phyloP scores from a whole-genome alignment of 1,140 invertebrate genomes.

The Sitophilus oryzae region DNA sequence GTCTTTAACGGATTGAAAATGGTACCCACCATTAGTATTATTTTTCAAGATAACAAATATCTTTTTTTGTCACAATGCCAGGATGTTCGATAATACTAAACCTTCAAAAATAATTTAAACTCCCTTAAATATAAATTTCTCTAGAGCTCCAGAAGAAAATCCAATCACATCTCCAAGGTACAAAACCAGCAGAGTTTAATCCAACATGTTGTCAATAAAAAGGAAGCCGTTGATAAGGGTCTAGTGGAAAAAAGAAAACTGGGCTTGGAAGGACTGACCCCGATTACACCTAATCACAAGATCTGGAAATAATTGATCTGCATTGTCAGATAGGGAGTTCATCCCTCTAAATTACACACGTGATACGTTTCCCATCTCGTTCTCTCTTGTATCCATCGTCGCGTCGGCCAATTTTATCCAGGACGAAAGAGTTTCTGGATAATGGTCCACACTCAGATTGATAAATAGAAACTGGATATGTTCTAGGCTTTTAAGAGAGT shows the following conservation, averaged over 20 bases:
- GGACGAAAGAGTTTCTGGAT: not conserved
- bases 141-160: too few species aligned
- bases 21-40: too few species aligned
- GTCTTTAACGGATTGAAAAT: too few species aligned
- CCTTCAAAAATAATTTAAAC: too few species aligned
- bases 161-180: not conserved
- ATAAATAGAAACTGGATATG: not conserved
- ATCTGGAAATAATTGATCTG: not conserved
- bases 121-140: too few species aligned
- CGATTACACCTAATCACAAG: not conserved
- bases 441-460: not conserved
- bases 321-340: not conserved
- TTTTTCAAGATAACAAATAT: too few species aligned
- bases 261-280: not conserved
- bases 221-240: not conserved
- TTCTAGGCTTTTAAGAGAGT: not conserved
- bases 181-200: not conserved
- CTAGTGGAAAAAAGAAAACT: not conserved
- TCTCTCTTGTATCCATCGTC: not conserved
- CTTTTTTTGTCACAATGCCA: too few species aligned
- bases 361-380: not conserved
- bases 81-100: too few species aligned
- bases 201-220: not conserved
- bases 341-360: not conserved
- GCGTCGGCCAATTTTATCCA: not conserved